These are phyloP conservation scores for Hippocampus kuda DNA, from an alignment of 2,797 vertebrate genomes.

Conservation along the genomic window DNA sequence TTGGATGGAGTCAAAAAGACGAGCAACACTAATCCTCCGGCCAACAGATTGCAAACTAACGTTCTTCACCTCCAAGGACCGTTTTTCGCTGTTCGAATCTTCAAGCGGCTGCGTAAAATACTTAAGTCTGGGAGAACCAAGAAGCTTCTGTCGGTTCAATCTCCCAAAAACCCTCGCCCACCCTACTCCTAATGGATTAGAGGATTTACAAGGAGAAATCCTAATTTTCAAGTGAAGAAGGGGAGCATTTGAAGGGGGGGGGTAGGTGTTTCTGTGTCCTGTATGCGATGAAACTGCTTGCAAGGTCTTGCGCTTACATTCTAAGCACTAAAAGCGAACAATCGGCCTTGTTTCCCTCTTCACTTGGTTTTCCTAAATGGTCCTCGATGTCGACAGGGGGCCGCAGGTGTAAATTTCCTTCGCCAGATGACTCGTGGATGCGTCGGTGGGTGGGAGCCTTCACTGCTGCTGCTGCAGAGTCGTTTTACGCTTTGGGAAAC, in stretches of 20 bases:
- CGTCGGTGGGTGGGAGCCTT: not conserved
- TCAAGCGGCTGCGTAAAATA: slow-evolving; percentile 4
- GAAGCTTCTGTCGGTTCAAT: slow-evolving; percentile 38
- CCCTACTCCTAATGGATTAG: slow-evolving; percentile 49
- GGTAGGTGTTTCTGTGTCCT: slow-evolving; percentile 22
- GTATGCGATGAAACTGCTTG: slow-evolving; percentile 6
- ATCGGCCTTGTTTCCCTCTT: not conserved
- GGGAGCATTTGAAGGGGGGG: slow-evolving; percentile 16
- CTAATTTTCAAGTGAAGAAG: slow-evolving; percentile 45
- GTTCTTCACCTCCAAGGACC: not conserved
- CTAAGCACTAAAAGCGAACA: not conserved
- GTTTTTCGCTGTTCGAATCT: not conserved
- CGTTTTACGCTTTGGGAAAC: slow-evolving; percentile 11
- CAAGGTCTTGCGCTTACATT: slow-evolving; percentile 3
- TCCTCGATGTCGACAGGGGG: not conserved
- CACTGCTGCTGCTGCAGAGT: not conserved
- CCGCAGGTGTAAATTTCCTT: not conserved
- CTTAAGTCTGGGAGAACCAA: slow-evolving; percentile 6
- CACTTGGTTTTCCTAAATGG: not conserved
- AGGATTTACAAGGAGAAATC: slow-evolving; percentile 57
- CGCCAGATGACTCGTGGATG: not conserved
- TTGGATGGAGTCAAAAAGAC: slow-evolving; percentile 21
- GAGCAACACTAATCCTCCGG: not conserved
- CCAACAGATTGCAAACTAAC: not conserved
- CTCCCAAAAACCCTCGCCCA: slow-evolving; percentile 31